Base-by-base conservation (phyloP, 2,888 invertebrate genomes). In the Oligia latruncula region DNA sequence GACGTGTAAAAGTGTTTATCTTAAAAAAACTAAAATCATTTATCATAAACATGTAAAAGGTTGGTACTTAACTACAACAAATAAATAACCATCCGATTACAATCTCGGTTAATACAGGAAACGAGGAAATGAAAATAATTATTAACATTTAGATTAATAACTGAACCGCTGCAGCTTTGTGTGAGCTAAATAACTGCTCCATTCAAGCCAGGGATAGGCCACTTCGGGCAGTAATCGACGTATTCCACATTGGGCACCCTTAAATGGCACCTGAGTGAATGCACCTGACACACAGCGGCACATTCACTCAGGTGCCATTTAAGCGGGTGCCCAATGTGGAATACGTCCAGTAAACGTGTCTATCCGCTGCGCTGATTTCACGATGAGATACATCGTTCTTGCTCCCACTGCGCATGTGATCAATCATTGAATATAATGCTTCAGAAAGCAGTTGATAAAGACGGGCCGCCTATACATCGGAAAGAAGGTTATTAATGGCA, bases 51-150 rank as follows among this genome's bases (percentile, higher is more conserved):
- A 71, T 23, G 29, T 29, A 20, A 74, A 68, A 77, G 23, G 35
- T 64, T 55, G 15, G 20, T n/a, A 35, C 20, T 35, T 60, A 65
- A 17, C 23, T 20, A 29, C n/a, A 29, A 35, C 43, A 40, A 46
- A 64, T 15, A 49, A 83, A 15, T 40, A 5, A 64, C n/a, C 46
- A 3, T 0, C 23, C 15, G 74, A 75, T 84, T 66, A 6, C 49
- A 77, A 82, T 75, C 62, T n/a, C 55, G 62, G 6, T 74, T 77
- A 80, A 71, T 58, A 66, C 79, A 87, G 80, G 81, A 88, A 86
- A 83, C 82, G 60, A 81, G 76, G 72, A 89, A 83, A 82, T 89
- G 62, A 80, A 74, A 17, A 67, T 62, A 23, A 67, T 64, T 60
- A 78, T 9, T 46, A 35, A 76, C 64, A 74, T 67, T 71, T 5